Evolutionary conservation across 2,888 invertebrate genomes (phyloP), one percentile per base, ranked within the genome.

Genomic region (Acanthosepion lycidas): DNA sequence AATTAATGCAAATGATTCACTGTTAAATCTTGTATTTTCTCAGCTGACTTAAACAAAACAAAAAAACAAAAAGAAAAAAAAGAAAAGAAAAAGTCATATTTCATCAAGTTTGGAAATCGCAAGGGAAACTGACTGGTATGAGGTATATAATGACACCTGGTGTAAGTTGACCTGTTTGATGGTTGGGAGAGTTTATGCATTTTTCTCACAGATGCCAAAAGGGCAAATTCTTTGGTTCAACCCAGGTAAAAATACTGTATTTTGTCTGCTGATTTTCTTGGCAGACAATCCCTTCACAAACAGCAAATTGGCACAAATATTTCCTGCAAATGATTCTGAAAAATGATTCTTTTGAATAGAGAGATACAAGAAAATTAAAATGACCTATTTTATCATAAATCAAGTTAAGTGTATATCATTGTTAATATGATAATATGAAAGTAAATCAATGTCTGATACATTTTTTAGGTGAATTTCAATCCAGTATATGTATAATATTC

Each of bases 1-100:
- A n/a, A 78, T 9, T 78, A 78, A 78, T 78, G 78, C 78, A 78
- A 78, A 78, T 78, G 78, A 78, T 78, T 78, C 78, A 78, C 78
- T 78, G n/a, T 9, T n/a, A 78, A 78, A 78, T n/a, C n/a, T n/a
- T 78, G 78, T 33, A 78, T 78, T 78, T 78, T 78, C n/a, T n/a
- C n/a, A n/a, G 78, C n/a, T 33, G n/a, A n/a, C n/a, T 78, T 78
- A 5, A n/a, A n/a, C 12, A 78, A 33, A 78, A 78, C 3, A 78
- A 78, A n/a, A 8, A n/a, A 78, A 9, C 12, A 2, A 12, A 78
- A 78, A 15, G 6, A 33, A 78, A n/a, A 78, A n/a, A 78, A 9
- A n/a, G 12, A 12, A 78, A 78, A 15, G 6, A 33, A 78, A n/a
- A 78, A 15, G 33, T 78, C n/a, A 78, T 33, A 78, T 78, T 78